Conservation (phyloP, 2,113 vertebrate genomes). For the Notarius quadriscutis region DNA sequence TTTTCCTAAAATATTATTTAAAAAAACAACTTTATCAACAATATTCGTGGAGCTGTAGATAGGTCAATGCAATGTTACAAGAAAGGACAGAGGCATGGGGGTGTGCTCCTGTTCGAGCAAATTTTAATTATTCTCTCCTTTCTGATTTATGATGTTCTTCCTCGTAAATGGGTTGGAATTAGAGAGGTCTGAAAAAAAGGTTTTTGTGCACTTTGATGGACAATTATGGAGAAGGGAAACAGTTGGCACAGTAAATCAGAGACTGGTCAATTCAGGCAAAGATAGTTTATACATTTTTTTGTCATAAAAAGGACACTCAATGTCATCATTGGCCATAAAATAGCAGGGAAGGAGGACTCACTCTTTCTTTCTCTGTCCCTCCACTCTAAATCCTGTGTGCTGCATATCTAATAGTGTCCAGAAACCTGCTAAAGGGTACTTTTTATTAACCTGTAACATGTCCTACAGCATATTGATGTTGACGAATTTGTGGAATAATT, state of each 20-base stretch:
- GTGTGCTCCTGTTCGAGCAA: conserved; percentile 41
- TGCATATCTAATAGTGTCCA: conserved; percentile 51
- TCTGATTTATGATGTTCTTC: conserved; percentile 53
- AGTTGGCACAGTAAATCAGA: conserved; percentile 50
- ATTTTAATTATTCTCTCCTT: conserved; percentile 48
- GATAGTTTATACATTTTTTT: conserved; percentile 53
- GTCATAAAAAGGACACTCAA: conserved; percentile 52
- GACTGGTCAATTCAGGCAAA: conserved; percentile 40
- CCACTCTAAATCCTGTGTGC: not conserved
- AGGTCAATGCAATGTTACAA: conserved; percentile 14
- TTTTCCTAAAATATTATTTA: conserved; percentile 43
- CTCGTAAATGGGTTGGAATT: conserved; percentile 53
- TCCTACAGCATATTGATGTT: conserved; percentile 31
- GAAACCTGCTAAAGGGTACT: conserved; percentile 24
- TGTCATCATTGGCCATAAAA: conserved; percentile 49
- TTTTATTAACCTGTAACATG: conserved; percentile 47
- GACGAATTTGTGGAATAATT: conserved; percentile 15
- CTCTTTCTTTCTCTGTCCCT: not conserved
- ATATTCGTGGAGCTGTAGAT: conserved; percentile 26
- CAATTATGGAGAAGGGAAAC: conserved; percentile 46
- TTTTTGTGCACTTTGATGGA: conserved; percentile 54
- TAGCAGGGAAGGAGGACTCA: conserved; percentile 15
- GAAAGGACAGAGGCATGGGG: conserved; percentile 13
- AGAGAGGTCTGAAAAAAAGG: conserved; percentile 40
- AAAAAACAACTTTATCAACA: conserved; percentile 21